Base-by-base conservation (phyloP, 1,140 invertebrate genomes). In the Drosophila cardini region DNA sequence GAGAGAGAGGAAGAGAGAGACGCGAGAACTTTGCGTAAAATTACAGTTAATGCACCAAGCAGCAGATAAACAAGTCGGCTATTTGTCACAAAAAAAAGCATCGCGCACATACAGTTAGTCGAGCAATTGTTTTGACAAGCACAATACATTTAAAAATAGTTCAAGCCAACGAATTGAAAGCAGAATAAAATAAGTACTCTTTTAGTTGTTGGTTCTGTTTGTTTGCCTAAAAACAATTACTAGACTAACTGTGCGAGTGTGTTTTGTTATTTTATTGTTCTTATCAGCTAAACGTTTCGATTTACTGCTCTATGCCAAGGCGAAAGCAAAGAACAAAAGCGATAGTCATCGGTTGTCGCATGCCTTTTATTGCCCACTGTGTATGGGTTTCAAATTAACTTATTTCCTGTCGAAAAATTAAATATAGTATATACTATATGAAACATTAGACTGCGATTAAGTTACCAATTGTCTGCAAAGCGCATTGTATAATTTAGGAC, bases 251-350 rank as follows among this genome's bases (percentile, higher is more conserved):
- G 11, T 38, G 11, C 8, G 2, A 21, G 45, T 26, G 11, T 16
- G 40, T 50, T 72, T 85, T 87, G 72, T 86, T n/a, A n/a, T 26
- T 26, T 83, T 87, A 86, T 73, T 48, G 53, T 45, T 64, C 52
- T 89, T 89, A 89, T 86, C 83, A 78, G 64, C 15, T 7, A 34
- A 56, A 42, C 18, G 34, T n/a, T n/a, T 61, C 55, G 32, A 68
- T 53, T 68, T 38, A 38, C 48, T 16, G 16, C 15, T 9, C 52
- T n/a, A 5, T 48, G 45, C 21, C 5, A 18, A 73, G 55, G 38
- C 32, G 4, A 53, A 55, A 40, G 26, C 43, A 72, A 68, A 67
- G 4, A 56, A 68, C 13, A 42, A 36, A 21, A 13, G 6, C 50
- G 36, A 64, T 42, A 53, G 36, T 43, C 36, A 36, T n/a, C 30